Conservation (phyloP, 2,113 vertebrate species). For the Atlantisia rogersi region DNA sequence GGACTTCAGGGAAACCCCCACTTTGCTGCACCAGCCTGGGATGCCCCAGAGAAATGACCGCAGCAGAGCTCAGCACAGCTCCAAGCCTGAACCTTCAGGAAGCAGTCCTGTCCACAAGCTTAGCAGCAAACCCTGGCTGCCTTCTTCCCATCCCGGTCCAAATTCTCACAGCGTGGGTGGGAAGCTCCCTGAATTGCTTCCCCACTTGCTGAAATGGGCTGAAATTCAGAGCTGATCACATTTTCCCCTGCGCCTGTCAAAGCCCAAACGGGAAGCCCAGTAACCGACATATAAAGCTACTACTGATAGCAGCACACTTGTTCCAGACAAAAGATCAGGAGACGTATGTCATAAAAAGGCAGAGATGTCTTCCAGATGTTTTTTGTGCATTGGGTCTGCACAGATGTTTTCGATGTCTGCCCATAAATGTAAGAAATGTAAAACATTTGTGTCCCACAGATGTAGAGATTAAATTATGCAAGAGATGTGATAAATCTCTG, state of each 20-base stretch:
- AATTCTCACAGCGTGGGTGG: slow-evolving; percentile 57
- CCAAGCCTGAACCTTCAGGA: neutral
- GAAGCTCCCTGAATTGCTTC: slow-evolving; percentile 65
- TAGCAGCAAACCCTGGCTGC: slow-evolving; percentile 53
- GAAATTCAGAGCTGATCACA: slow-evolving; percentile 63
- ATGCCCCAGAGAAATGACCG: neutral
- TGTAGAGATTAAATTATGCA: slow-evolving; percentile 82
- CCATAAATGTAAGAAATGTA: slow-evolving; percentile 82
- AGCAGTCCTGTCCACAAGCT: slow-evolving; percentile 21
- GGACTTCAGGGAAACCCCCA: neutral
- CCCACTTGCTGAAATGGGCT: slow-evolving; percentile 58
- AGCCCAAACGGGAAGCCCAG: slow-evolving; percentile 51
- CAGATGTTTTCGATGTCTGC: slow-evolving; percentile 84
- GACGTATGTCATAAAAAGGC: slow-evolving; percentile 77
- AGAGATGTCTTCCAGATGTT: slow-evolving; percentile 82
- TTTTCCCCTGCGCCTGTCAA: slow-evolving; percentile 57
- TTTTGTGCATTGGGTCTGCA: slow-evolving; percentile 72
- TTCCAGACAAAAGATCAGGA: slow-evolving; percentile 81
- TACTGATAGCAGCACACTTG: slow-evolving; percentile 80
- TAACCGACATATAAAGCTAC: slow-evolving; percentile 74
- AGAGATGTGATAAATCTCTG: slow-evolving; percentile 80
- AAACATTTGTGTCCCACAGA: slow-evolving; percentile 84
- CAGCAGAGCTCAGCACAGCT: neutral
- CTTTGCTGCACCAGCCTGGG: neutral
- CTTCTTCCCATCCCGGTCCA: slow-evolving; percentile 14